phyloP scores from a whole-genome alignment of 2,797 vertebrate species.

The Liasis olivaceus region DNA sequence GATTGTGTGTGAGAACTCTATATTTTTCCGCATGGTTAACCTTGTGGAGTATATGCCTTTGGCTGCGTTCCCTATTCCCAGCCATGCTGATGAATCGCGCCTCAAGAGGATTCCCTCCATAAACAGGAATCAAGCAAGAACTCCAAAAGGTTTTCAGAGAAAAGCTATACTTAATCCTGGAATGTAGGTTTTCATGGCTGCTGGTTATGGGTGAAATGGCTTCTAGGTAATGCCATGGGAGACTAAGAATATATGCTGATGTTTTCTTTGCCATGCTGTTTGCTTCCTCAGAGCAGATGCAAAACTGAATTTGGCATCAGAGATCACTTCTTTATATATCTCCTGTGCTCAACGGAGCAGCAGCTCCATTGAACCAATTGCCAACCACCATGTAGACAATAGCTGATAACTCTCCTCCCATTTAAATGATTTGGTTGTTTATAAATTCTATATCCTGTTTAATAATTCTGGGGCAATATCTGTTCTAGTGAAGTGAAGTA shows the following conservation, averaged over 20 bases:
- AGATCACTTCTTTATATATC: not conserved
- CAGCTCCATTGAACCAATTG: not conserved
- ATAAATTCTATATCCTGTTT: too few relatives aligned
- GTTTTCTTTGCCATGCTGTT: not conserved
- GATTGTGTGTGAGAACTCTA: not conserved
- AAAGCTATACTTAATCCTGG: not conserved
- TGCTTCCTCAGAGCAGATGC: not conserved
- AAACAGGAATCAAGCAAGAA: not conserved
- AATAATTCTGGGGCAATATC: too few relatives aligned
- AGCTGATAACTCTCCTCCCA: too few relatives aligned
- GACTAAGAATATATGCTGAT: not conserved
- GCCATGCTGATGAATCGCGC: not conserved
- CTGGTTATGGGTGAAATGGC: not conserved
- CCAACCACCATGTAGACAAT: too few relatives aligned
- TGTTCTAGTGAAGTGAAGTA: too few relatives aligned
- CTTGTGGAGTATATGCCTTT: not conserved
- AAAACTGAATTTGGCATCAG: not conserved
- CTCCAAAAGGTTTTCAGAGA: not conserved
- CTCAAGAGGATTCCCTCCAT: not conserved
- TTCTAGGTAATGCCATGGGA: not conserved
- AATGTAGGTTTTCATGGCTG: not conserved
- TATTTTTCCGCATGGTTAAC: not conserved
- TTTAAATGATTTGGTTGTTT: too few relatives aligned
- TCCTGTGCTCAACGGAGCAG: not conserved
- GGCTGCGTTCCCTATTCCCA: not conserved